Evolutionary conservation across 2,797 vertebrate genomes (phyloP), one percentile per base, ranked within the genome.

Genomic region (Pempheris klunzingeri): DNA sequence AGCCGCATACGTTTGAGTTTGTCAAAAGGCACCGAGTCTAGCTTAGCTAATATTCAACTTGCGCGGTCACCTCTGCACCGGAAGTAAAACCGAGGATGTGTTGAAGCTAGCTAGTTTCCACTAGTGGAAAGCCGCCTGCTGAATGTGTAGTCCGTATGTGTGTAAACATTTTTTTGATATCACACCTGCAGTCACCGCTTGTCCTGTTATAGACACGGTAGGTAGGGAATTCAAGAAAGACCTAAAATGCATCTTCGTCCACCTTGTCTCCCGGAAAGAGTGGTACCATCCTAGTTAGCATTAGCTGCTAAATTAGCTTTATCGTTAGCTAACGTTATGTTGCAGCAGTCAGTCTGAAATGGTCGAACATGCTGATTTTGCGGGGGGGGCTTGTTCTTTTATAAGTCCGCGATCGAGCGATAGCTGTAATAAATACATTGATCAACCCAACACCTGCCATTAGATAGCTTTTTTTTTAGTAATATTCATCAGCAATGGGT

Each of bases 1-100:
- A n/a, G 8, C 3, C 30, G 24, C 18, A 2, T 7, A 18, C 3
- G 22, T 5, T 20, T 7, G 1, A 18, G 11, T 47, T 63, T 38
- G 28, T 50, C 14, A 34, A 53, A 63, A 34, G n/a, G 1, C 14
- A 1, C 2, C 34, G n/a, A n/a, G 15, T 36, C 15, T 18, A 4
- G 20, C 26, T 38, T 4, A 4, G 65, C 64, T 74, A 52, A 47
- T 5, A 7, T 80, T 87, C 26, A 71, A 80, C 74, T 71, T 52
- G 65, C 84, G 74, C 79, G 65, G 61, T 87, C 14, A 77, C 81
- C 88, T 84, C 24, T 90, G 87, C 10, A 17, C 92, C 93, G 93
- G 93, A 94, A 92, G 83, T 80, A 38, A 41, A 83, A 17, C 32
- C 1, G 14, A 5, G 4, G 52, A 18, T 4, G 60, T 12, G 24